These are phyloP conservation scores for Chrysocyon brachyurus DNA, from an alignment of 2,797 vertebrate genomes.

Conservation along the genomic window DNA sequence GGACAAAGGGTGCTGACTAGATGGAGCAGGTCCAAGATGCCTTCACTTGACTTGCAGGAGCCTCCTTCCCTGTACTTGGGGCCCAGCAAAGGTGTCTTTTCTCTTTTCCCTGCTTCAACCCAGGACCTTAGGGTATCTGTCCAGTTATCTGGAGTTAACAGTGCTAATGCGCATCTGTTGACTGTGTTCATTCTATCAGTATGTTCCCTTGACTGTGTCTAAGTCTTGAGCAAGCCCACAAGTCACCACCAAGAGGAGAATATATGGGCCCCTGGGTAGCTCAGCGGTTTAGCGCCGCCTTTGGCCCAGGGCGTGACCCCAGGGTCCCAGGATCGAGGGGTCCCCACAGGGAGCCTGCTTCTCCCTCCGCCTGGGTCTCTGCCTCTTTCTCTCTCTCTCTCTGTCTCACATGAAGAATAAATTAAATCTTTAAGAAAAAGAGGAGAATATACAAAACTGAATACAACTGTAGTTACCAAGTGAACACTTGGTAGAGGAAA, in stretches of 20 bases:
- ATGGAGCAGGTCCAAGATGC: fast-evolving
- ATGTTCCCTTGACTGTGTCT: background rate
- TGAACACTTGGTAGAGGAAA: background rate
- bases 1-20: background rate
- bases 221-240: background rate
- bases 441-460: background rate
- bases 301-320: too few relatives aligned
- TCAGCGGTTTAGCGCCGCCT: too few relatives aligned
- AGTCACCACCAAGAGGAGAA: background rate
- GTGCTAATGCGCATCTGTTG: background rate
- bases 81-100: background rate
- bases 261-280: too few relatives aligned
- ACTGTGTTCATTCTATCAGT: background rate
- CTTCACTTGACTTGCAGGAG: background rate
- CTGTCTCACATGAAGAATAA: too few relatives aligned
- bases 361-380: too few relatives aligned
- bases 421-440: background rate
- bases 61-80: background rate
- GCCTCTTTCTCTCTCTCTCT: too few relatives aligned
- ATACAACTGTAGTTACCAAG: background rate
- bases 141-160: background rate
- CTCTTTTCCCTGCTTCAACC: background rate
- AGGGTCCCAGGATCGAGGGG: too few relatives aligned
- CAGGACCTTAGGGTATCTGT: background rate
- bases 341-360: too few relatives aligned